Percentiles rank a stretch among this genome's conserved stretches.
phyloP scores from a whole-genome alignment of 2,113 vertebrate species.

The Sciurus niger region DNA sequence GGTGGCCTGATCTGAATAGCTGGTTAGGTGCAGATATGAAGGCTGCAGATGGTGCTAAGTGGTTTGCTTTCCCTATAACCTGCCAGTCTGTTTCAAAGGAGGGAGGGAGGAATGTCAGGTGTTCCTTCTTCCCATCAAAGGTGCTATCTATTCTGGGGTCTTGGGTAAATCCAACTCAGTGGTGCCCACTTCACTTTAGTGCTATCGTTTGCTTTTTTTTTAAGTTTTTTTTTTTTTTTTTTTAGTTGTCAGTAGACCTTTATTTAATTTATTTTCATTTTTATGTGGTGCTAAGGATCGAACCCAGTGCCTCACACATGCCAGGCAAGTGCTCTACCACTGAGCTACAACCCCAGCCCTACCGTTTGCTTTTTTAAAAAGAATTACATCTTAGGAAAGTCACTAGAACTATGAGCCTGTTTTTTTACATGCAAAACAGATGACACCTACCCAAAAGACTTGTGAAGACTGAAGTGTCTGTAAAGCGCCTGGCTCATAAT shows the following conservation, averaged over 20 bases:
- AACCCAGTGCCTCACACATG: no score
- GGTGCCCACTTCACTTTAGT: background rate
- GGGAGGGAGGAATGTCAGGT: background rate
- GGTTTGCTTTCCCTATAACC: background rate
- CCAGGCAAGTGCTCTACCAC: no score
- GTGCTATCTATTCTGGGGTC: background rate
- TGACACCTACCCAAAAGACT: background rate
- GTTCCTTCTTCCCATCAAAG: background rate
- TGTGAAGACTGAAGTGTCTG: background rate
- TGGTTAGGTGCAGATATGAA: background rate
- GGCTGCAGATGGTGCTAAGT: background rate
- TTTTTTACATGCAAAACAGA: conserved; percentile 15
- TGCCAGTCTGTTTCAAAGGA: conserved; percentile 1
- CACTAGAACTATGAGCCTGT: background rate
- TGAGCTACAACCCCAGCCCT: no score
- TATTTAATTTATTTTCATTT: no score
- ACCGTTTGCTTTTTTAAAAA: background rate
- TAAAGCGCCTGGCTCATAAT: background rate
- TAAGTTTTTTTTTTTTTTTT: background rate
- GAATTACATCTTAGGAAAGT: background rate
- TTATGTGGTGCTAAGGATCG: no score
- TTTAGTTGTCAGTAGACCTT: no score
- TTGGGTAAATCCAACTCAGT: background rate
- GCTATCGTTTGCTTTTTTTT: background rate
- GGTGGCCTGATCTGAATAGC: background rate